phyloP scores from a whole-genome alignment of 2,113 vertebrate genomes.

The Eudorcas thomsonii region DNA sequence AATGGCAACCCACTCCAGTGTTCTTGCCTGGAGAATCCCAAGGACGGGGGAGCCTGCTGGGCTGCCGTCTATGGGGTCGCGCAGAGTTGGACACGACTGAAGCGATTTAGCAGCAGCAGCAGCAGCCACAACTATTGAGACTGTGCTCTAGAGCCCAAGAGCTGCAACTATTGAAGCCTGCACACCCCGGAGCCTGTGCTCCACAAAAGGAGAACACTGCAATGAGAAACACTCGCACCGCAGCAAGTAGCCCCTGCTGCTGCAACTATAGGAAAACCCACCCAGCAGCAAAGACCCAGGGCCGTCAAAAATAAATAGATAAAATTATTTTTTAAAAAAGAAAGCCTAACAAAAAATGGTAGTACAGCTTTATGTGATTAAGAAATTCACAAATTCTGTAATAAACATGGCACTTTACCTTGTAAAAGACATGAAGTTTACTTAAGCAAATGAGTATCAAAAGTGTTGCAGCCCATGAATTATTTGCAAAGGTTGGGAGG shows the following conservation, averaged over 20 bases:
- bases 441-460: not conserved
- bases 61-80: fast-evolving
- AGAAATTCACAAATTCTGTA: not conserved
- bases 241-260: not conserved
- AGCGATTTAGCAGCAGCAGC: too few species aligned
- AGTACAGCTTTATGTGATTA: not conserved
- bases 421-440: not conserved
- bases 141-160: not conserved
- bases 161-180: not conserved
- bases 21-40: too few species aligned
- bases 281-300: not conserved
- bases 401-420: not conserved
- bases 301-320: not conserved
- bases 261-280: not conserved
- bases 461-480: not conserved
- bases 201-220: not conserved
- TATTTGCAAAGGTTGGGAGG: not conserved
- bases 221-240: fast-evolving
- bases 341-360: not conserved
- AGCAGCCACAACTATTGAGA: not conserved
- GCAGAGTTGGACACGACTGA: fast-evolving
- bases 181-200: not conserved
- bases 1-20: too few species aligned
- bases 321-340: not conserved
- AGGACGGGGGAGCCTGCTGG: fast-evolving